Percentiles rank a stretch among this genome's conserved stretches.
Evolutionary conservation across 2,113 vertebrate species (phyloP).

Genomic region (Aspiorhynchus laticeps): DNA sequence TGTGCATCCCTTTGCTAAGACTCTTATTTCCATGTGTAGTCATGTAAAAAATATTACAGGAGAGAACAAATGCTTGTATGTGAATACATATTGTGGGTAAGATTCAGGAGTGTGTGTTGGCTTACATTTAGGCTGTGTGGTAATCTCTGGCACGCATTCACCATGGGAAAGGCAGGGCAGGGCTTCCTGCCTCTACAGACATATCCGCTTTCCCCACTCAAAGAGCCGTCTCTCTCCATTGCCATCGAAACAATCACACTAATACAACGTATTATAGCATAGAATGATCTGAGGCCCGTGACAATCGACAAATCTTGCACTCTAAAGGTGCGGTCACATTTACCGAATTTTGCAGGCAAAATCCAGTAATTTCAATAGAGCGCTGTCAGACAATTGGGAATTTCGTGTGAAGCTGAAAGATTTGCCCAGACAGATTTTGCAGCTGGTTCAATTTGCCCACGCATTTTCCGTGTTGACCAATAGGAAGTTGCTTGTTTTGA

Average conservation of each 20-base stretch:
- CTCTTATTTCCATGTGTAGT: neutral
- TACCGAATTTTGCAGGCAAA: neutral
- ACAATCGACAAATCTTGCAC: neutral
- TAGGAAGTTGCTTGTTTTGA: neutral
- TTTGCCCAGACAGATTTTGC: neutral
- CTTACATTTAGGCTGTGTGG: conserved; percentile 35
- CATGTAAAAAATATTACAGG: neutral
- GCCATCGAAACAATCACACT: conserved; percentile 46
- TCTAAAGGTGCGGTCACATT: neutral
- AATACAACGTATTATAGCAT: conserved; percentile 28
- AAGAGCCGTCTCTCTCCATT: conserved; percentile 63
- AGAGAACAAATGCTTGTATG: neutral
- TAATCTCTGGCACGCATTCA: conserved; percentile 60
- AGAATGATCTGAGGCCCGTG: conserved; percentile 15
- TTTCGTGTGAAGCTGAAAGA: neutral
- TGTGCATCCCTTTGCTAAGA: neutral
- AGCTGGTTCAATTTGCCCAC: neutral
- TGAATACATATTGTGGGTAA: neutral
- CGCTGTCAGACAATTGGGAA: neutral
- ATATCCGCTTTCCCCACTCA: conserved; percentile 75
- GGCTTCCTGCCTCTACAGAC: conserved; percentile 75
- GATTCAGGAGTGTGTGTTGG: neutral
- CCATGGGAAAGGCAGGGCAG: conserved; percentile 75
- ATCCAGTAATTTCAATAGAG: neutral
- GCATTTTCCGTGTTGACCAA: neutral